phyloP scores from a whole-genome alignment of 1,140 invertebrate genomes.

The Drosophila busckii region DNA sequence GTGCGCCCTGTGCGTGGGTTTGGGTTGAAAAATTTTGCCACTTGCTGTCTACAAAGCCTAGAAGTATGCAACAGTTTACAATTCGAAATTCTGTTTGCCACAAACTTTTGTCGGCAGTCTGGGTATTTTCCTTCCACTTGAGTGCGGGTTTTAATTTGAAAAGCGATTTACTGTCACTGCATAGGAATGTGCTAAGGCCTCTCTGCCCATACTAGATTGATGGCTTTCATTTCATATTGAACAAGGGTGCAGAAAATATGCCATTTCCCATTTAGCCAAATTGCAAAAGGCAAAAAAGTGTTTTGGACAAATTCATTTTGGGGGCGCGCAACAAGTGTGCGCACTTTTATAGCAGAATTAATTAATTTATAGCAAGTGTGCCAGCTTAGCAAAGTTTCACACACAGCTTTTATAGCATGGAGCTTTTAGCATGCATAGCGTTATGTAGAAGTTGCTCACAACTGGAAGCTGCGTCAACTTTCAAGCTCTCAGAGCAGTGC shows the following conservation, averaged over 20 bases:
- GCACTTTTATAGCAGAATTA: constrained; percentile 7
- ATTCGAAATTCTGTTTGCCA: constrained; percentile 34
- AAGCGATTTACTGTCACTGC: constrained; percentile 44
- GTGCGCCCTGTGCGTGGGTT: constrained; percentile 5
- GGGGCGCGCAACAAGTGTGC: constrained; percentile 33
- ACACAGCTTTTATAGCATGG: no score
- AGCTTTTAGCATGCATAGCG: constrained; percentile 20
- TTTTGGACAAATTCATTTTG: neutral
- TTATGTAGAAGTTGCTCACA: constrained; percentile 11
- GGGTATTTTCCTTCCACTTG: constrained; percentile 51
- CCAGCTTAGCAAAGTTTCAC: constrained; percentile 6
- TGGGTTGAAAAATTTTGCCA: constrained; percentile 1
- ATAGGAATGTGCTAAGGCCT: constrained; percentile 20
- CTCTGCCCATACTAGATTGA: constrained; percentile 30
- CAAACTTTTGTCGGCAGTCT: constrained; percentile 43
- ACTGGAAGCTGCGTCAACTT: constrained; percentile 11
- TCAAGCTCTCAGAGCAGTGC: constrained; percentile 25
- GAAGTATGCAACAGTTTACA: constrained; percentile 65
- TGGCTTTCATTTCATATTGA: constrained; percentile 17
- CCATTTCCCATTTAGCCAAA: constrained; percentile 33
- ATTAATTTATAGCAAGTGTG: constrained; percentile 8
- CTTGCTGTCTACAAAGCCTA: constrained; percentile 19
- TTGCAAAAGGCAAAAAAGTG: neutral
- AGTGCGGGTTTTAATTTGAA: constrained; percentile 65
- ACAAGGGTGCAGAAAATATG: constrained; percentile 18